phyloP scores from a whole-genome alignment of 2,888 invertebrate species.

The Volucella bombylans region DNA sequence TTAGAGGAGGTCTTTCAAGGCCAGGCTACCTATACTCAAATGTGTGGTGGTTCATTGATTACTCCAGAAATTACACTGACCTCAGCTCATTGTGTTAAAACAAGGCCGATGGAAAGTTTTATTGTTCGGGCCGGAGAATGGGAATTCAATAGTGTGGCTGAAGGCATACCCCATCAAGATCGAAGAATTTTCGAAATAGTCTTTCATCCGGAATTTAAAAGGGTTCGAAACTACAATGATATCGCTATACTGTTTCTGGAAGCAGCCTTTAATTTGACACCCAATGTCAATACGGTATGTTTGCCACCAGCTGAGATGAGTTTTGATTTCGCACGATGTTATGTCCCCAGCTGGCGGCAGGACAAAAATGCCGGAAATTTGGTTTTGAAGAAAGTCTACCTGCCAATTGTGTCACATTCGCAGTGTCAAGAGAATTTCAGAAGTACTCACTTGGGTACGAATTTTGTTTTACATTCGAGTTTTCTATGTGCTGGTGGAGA shows the following conservation, averaged over 20 bases:
- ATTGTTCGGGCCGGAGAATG: constrained; percentile 88
- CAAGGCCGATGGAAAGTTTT: too few relatives aligned
- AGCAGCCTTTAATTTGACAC: constrained; percentile 84
- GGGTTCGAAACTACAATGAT: constrained; percentile 86
- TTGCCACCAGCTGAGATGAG: constrained; percentile 84
- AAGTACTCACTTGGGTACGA: constrained; percentile 86
- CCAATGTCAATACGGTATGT: constrained; percentile 88
- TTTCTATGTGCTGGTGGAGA: constrained; percentile 93
- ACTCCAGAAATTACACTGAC: too few relatives aligned
- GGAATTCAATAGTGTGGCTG: constrained; percentile 89
- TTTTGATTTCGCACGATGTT: constrained; percentile 78
- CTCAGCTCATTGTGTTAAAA: too few relatives aligned
- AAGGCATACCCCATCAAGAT: constrained; percentile 88
- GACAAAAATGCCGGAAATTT: constrained; percentile 82
- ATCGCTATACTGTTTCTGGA: constrained; percentile 87
- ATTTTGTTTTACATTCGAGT: constrained; percentile 84
- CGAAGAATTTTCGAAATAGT: constrained; percentile 84
- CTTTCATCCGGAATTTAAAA: constrained; percentile 86
- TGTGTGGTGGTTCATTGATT: too few relatives aligned
- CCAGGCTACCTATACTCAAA: too few relatives aligned
- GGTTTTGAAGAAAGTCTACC: constrained; percentile 86
- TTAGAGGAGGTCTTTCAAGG: too few relatives aligned
- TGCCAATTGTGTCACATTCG: constrained; percentile 86
- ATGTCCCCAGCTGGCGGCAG: constrained; percentile 81
- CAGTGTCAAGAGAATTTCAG: constrained; percentile 79